These are phyloP conservation scores for Holcopasites calliopsidis DNA, from an alignment of 1,140 invertebrate species.

Conservation along the genomic window DNA sequence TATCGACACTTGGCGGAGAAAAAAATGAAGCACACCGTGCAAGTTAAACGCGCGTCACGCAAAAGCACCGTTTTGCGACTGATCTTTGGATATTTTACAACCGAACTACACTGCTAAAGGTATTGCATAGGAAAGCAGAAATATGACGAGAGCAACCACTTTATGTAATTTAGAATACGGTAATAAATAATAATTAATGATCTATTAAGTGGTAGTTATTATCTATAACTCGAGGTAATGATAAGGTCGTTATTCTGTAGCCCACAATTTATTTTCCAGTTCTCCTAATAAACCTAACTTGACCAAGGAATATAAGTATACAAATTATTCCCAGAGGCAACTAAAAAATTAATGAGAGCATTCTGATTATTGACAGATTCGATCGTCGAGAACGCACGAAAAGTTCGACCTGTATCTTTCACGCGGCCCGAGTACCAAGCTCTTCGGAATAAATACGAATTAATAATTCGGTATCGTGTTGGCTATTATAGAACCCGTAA, in stretches of 20 bases:
- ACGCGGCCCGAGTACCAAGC: too few relatives aligned
- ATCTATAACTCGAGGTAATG: too few relatives aligned
- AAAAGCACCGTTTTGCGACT: not conserved
- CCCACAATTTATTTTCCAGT: too few relatives aligned
- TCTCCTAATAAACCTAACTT: too few relatives aligned
- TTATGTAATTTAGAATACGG: too few relatives aligned
- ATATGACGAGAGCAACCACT: too few relatives aligned
- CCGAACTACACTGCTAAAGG: too few relatives aligned
- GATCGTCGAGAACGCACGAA: not conserved
- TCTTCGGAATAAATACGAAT: slow-evolving; percentile 33
- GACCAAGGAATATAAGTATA: too few relatives aligned
- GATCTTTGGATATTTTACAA: slow-evolving; percentile 26
- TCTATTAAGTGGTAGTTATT: too few relatives aligned
- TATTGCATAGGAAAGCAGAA: too few relatives aligned
- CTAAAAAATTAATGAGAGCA: slow-evolving; percentile 1
- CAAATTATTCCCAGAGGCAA: not conserved
- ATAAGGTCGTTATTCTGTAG: too few relatives aligned
- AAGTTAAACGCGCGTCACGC: slow-evolving; percentile 1
- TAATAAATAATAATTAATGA: too few relatives aligned
- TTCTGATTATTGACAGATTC: not conserved
- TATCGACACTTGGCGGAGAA: slow-evolving; percentile 34
- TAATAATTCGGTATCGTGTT: slow-evolving; percentile 52
- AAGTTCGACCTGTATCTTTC: not conserved
- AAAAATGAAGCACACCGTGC: slow-evolving; percentile 21
- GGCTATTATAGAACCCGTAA: not conserved